These are phyloP conservation scores for Microcebus murinus DNA, from an alignment of 2,113 vertebrate genomes.

Conservation along the genomic window DNA sequence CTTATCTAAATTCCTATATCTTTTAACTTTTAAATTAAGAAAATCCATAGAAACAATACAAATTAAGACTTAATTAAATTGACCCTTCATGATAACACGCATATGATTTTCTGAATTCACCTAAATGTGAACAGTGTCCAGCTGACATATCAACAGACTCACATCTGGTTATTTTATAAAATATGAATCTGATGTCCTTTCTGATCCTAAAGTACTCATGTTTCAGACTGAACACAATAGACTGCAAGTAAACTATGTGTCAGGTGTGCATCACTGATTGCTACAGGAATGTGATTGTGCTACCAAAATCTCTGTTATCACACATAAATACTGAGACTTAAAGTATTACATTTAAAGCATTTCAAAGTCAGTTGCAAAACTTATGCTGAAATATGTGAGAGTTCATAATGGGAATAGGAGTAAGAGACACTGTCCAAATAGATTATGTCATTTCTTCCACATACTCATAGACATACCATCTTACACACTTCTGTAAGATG, in stretches of 20 bases:
- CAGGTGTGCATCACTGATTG: not conserved
- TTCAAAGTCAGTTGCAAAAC: not conserved
- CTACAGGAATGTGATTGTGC: not conserved
- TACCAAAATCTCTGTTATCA: not conserved
- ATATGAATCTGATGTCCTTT: not conserved
- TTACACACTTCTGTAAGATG: not conserved
- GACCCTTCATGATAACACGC: not conserved
- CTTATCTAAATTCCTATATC: not conserved
- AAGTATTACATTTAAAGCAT: not conserved
- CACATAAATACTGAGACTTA: not conserved
- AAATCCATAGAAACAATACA: not conserved
- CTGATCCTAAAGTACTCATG: not conserved
- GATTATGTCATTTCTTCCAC: not conserved
- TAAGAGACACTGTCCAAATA: not conserved
- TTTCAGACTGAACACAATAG: not conserved
- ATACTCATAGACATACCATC: not conserved
- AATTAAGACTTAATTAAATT: constrained; percentile 27
- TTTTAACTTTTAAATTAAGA: not conserved
- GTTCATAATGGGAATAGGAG: not conserved
- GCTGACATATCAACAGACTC: not conserved
- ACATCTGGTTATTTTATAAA: not conserved
- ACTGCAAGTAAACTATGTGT: not conserved
- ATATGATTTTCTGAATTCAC: constrained; percentile 23
- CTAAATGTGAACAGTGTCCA: not conserved
- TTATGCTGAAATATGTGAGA: not conserved